Conservation (phyloP, 2,113 vertebrate genomes). For the Halichoerus grypus region DNA sequence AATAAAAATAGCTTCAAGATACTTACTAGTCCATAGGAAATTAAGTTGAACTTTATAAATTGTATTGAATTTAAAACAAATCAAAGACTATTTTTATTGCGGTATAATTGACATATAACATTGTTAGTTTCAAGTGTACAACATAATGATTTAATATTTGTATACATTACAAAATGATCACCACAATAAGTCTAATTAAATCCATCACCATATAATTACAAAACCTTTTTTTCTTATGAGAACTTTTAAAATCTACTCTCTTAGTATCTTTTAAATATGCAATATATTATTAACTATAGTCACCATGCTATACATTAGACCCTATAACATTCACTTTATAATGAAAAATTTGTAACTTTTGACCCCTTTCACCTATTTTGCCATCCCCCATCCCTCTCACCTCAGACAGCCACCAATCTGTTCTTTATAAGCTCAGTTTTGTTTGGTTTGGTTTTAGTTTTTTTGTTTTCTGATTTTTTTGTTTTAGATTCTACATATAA, state of each 20-base stretch:
- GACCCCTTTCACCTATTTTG: background rate
- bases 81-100: background rate
- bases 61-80: background rate
- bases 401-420: background rate
- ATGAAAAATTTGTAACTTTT: background rate
- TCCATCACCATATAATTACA: background rate
- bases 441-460: background rate
- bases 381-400: background rate
- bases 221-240: background rate
- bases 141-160: background rate
- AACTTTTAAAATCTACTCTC: background rate
- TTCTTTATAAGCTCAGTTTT: background rate
- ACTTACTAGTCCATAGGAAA: background rate
- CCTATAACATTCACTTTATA: background rate
- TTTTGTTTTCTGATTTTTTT: background rate
- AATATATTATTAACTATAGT: background rate
- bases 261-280: background rate
- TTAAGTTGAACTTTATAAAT: background rate
- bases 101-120: background rate
- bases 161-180: background rate
- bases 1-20: background rate
- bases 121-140: background rate
- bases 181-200: background rate
- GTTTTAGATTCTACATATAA: background rate
- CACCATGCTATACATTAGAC: background rate